These are phyloP conservation scores for Danaus chrysippus DNA, from an alignment of 2,888 invertebrate species.

Conservation along the genomic window DNA sequence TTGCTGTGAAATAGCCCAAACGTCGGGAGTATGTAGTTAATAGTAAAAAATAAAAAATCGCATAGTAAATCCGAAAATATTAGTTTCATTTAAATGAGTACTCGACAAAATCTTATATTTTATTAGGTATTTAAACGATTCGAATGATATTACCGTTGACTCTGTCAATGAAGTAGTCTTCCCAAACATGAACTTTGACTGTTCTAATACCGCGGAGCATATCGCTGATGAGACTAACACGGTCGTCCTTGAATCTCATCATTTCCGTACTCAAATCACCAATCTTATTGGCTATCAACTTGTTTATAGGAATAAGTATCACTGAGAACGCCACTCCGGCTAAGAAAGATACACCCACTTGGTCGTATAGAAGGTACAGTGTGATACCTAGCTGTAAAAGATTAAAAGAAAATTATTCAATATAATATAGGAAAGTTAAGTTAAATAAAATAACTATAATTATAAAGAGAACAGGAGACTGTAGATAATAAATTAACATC, in stretches of 20 bases:
- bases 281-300: constrained; percentile 92
- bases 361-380: constrained; percentile 88
- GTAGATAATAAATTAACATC: too few species aligned
- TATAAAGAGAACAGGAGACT: too few species aligned
- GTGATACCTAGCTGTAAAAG: constrained; percentile 86
- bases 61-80: too few species aligned
- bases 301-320: constrained; percentile 95
- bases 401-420: background rate
- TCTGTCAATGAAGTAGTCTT: constrained; percentile 87
- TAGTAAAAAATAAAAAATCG: too few species aligned
- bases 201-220: constrained; percentile 91
- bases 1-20: too few species aligned
- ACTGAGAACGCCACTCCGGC: constrained; percentile 93
- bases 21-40: too few species aligned
- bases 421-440: too few species aligned
- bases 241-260: constrained; percentile 94
- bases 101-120: too few species aligned
- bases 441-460: too few species aligned
- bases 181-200: constrained; percentile 97
- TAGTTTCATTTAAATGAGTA: too few species aligned
- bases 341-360: constrained; percentile 94
- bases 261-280: constrained; percentile 89
- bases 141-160: constrained; percentile 77
- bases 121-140: too few species aligned
- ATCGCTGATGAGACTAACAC: constrained; percentile 93